phyloP scores from a whole-genome alignment of 2,113 vertebrate genomes.

The Neodon shergylaensis region DNA sequence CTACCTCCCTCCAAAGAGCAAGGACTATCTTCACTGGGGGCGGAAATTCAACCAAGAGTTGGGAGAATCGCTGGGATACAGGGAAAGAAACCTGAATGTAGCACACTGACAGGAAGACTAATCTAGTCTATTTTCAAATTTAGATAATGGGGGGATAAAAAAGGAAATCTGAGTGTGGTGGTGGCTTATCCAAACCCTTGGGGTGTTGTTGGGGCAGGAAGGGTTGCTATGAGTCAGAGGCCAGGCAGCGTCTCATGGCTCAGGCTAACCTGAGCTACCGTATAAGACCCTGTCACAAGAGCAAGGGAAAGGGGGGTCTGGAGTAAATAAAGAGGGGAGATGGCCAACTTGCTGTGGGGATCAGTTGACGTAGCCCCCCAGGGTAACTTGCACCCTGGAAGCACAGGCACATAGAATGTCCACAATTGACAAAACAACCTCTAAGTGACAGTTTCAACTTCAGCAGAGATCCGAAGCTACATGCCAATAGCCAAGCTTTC shows the following conservation, averaged over 20 bases:
- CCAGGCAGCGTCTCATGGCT: not conserved
- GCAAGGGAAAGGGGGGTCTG: not conserved
- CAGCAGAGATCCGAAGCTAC: not conserved
- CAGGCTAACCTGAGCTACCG: not conserved
- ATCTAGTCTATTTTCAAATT: not conserved
- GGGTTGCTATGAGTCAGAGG: not conserved
- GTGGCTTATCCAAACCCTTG: not conserved
- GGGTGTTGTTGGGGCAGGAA: not conserved
- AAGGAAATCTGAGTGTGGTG: not conserved
- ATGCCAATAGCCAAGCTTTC: not conserved
- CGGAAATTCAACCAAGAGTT: conserved; percentile 39
- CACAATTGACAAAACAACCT: not conserved
- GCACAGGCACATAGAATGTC: not conserved
- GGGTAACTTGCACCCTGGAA: not conserved
- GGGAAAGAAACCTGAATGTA: not conserved
- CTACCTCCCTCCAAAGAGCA: conserved; percentile 21
- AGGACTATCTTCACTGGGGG: not conserved
- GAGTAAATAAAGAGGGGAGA: not conserved
- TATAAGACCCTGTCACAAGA: not conserved
- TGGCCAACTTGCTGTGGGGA: not conserved
- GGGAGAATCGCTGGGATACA: not conserved
- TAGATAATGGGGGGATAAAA: not conserved
- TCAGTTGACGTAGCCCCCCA: not conserved
- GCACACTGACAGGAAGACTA: not conserved
- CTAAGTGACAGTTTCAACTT: not conserved